phyloP scores from a whole-genome alignment of 2,888 invertebrate genomes.

The Caradrina clavipalpis region DNA sequence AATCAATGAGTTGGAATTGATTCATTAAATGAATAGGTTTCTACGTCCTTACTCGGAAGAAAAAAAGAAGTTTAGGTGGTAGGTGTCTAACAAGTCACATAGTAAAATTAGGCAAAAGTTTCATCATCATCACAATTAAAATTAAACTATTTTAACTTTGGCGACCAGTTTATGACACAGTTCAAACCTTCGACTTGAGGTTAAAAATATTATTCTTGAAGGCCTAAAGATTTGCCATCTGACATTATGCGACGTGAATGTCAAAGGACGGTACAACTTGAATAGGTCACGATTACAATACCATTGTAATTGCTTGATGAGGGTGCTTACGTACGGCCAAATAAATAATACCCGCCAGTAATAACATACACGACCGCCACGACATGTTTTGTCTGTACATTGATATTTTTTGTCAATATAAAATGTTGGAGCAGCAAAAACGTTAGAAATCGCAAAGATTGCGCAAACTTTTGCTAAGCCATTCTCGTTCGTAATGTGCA shows the following conservation, averaged over 20 bases:
- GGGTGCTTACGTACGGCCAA: neutral
- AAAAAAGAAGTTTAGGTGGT: conserved; percentile 11
- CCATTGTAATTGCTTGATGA: conserved; percentile 30
- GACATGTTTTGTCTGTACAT: neutral
- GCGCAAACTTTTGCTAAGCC: conserved; percentile 31
- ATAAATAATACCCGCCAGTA: conserved; percentile 26
- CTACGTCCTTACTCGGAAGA: conserved; percentile 17
- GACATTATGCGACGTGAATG: conserved; percentile 1
- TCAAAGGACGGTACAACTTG: conserved; percentile 4
- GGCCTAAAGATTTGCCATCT: conserved; percentile 3
- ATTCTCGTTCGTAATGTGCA: conserved; percentile 27
- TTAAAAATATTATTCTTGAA: neutral
- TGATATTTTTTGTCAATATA: conserved; percentile 4
- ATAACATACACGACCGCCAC: conserved; percentile 38
- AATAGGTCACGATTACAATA: conserved; percentile 15
- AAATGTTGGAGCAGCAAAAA: conserved; percentile 37
- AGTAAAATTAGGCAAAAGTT: neutral
- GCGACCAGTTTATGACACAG: neutral
- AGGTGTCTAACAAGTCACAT: neutral
- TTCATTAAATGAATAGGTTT: conserved; percentile 32
- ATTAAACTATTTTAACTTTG: neutral
- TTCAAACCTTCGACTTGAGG: neutral
- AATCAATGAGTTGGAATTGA: conserved; percentile 25
- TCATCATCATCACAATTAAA: neutral
- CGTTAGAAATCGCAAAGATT: conserved; percentile 39